phyloP scores from a whole-genome alignment of 2,113 vertebrate genomes.

The Cephalophus harveyi region DNA sequence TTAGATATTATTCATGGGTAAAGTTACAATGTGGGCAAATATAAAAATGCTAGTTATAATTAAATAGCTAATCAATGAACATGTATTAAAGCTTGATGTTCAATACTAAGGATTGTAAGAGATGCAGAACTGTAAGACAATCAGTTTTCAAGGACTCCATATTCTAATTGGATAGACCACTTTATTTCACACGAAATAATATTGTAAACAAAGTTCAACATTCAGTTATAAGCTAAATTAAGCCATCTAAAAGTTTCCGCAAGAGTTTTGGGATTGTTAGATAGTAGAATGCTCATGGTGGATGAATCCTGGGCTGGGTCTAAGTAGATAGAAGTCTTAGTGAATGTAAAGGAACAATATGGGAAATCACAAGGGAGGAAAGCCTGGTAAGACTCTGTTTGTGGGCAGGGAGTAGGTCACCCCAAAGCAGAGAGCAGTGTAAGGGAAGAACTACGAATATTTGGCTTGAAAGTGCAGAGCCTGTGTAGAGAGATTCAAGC shows the following conservation, averaged over 20 bases:
- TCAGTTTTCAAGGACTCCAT: background rate
- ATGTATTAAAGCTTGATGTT: background rate
- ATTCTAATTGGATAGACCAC: background rate
- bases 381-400: background rate
- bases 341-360: background rate
- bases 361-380: background rate
- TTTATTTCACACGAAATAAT: constrained; percentile 22
- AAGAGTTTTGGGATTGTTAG: background rate
- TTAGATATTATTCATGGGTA: background rate
- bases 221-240: constrained; percentile 3
- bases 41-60: background rate
- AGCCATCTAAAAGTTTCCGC: background rate
- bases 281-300: background rate
- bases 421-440: background rate
- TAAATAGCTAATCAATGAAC: background rate
- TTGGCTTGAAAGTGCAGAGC: background rate
- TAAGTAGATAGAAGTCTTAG: background rate
- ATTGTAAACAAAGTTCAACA: background rate
- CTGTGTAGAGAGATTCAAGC: background rate
- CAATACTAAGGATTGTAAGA: background rate
- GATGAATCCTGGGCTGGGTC: background rate
- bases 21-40: background rate
- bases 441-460: background rate
- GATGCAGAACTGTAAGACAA: background rate
- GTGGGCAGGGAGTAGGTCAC: background rate